Conservation (phyloP, 2,888 invertebrate genomes). For the Andrena flavipes region DNA sequence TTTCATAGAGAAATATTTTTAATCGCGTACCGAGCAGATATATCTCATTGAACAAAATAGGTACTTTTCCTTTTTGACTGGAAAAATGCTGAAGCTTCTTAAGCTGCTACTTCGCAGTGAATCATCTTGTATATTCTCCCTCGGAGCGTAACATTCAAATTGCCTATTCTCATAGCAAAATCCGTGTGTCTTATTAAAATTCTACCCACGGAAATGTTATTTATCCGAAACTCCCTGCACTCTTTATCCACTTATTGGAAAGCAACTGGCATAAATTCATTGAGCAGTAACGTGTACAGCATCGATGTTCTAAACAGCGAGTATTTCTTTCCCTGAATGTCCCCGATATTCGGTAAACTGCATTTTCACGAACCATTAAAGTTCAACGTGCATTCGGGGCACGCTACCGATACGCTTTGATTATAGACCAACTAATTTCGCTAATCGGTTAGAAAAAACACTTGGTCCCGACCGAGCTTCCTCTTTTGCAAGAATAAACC, state of each 20-base stretch:
- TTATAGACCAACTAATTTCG: conserved; percentile 20
- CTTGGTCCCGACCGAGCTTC: not conserved
- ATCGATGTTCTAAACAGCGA: not conserved
- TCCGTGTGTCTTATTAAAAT: no score
- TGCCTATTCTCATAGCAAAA: no score
- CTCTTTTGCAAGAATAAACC: conserved; percentile 32
- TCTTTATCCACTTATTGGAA: not conserved
- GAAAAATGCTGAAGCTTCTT: no score
- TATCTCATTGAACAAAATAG: no score
- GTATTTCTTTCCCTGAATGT: not conserved
- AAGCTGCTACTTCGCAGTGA: no score
- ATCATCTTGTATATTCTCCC: no score
- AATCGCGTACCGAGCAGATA: no score
- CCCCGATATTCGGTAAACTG: not conserved
- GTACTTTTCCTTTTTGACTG: no score
- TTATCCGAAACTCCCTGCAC: not conserved
- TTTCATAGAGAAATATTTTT: no score
- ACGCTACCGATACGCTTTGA: not conserved
- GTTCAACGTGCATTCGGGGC: not conserved
- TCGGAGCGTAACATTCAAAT: no score
- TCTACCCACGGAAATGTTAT: not conserved
- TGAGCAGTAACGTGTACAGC: not conserved
- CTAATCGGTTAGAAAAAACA: conserved; percentile 12
- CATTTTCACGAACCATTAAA: not conserved
- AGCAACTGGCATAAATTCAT: not conserved